A percentile compares a stretch with the other conserved stretches of the same genome.
These are phyloP conservation scores for Drosophila limbata DNA, from an alignment of 2,888 invertebrate genomes.

Conservation along the genomic window DNA sequence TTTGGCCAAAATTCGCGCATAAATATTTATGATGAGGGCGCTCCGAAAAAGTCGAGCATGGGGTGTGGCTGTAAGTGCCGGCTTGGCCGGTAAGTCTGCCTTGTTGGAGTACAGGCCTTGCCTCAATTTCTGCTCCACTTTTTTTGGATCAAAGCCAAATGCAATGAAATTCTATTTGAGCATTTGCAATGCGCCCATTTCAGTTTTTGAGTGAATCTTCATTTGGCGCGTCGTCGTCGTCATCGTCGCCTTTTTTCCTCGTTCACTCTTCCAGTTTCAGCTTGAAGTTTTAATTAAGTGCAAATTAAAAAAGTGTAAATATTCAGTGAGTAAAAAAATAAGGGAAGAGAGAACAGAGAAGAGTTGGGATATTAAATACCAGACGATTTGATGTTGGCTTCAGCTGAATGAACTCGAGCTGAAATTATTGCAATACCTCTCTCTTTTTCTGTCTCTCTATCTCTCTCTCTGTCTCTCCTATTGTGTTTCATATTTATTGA, in stretches of 20 bases:
- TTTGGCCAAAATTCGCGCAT: conserved; percentile 63
- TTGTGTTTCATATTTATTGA: conserved; percentile 56
- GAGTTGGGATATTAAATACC: conserved; percentile 7
- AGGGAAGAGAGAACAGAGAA: background rate
- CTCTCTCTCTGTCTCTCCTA: background rate
- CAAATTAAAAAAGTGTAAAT: conserved; percentile 74
- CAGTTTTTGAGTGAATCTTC: conserved; percentile 51
- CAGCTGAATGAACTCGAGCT: conserved; percentile 1
- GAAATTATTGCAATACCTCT: background rate
- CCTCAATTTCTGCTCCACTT: conserved; percentile 33
- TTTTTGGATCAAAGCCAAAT: conserved; percentile 70
- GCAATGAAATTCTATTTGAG: conserved; percentile 79
- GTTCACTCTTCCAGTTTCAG: background rate
- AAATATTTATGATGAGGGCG: conserved; percentile 72
- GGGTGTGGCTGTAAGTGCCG: conserved; percentile 43
- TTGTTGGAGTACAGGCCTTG: conserved; percentile 1
- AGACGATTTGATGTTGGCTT: conserved; percentile 13
- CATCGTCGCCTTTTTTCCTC: conserved; percentile 15
- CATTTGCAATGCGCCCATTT: conserved; percentile 54
- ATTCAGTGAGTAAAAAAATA: conserved; percentile 11
- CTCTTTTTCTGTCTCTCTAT: background rate
- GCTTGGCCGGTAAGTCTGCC: conserved; percentile 36
- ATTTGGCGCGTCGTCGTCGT: conserved; percentile 37
- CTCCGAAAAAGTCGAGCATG: background rate
- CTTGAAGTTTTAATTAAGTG: conserved; percentile 77